phyloP scores from a whole-genome alignment of 2,113 vertebrate genomes.

The Chascanopsetta lugubris region DNA sequence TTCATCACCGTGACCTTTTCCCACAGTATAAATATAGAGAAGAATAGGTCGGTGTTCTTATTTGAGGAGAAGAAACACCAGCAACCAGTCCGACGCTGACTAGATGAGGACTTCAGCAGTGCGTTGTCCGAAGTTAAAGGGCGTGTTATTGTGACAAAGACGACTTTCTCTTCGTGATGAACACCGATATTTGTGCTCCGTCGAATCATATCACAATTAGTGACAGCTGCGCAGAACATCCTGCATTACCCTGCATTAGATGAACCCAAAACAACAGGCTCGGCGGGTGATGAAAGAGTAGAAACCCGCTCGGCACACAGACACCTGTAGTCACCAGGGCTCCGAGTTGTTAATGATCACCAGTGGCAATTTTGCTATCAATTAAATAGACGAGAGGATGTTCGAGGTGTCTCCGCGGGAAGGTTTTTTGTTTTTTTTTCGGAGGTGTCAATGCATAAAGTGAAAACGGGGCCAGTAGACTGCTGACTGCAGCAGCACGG shows the following conservation, averaged over 20 bases:
- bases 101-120: background rate
- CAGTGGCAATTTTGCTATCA: constrained; percentile 62
- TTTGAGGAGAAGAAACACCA: background rate
- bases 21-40: background rate
- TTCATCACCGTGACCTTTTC: background rate
- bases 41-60: no score
- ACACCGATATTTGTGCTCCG: constrained; percentile 37
- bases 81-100: no score
- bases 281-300: constrained; percentile 52
- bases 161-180: background rate
- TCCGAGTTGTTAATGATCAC: constrained; percentile 69
- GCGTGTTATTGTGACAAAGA: background rate
- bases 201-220: constrained; percentile 48
- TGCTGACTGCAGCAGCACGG: constrained; percentile 62
- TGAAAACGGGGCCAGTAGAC: constrained; percentile 64
- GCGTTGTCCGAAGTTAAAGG: background rate
- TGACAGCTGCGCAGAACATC: constrained; percentile 37
- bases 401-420: constrained; percentile 61
- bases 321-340: constrained; percentile 58
- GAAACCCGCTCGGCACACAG: constrained; percentile 30
- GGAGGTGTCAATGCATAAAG: constrained; percentile 29
- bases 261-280: constrained; percentile 42
- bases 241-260: constrained; percentile 54
- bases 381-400: constrained; percentile 67
- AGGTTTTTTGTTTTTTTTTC: constrained; percentile 17